phyloP scores from a whole-genome alignment of 30 jellyfish, hydroid and myxozoan species.

The Morbakka virulenta region DNA sequence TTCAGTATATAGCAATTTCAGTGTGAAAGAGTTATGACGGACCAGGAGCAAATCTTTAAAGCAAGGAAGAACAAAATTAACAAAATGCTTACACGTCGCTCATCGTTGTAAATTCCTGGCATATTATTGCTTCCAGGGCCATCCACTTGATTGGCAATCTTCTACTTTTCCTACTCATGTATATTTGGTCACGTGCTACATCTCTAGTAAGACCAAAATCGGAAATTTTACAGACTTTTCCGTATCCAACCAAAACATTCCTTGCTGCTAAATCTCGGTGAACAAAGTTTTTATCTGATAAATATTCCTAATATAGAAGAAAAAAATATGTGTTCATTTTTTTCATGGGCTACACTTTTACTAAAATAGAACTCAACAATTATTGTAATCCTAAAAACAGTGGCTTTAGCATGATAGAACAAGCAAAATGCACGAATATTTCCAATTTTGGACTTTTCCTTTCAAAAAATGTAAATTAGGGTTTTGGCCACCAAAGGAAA shows the following conservation, averaged over 20 bases:
- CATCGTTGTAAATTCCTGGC: conserved; percentile 70
- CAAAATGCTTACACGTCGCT: conserved; percentile 79
- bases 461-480: no score
- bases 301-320: conserved; percentile 57
- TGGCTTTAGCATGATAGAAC: no score
- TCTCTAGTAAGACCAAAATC: conserved; percentile 87
- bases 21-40: no score
- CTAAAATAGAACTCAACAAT: no score
- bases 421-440: no score
- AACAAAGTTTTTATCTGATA: conserved; percentile 61
- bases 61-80: neutral
- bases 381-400: no score
- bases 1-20: no score
- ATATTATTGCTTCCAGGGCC: conserved; percentile 95
- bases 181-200: conserved; percentile 63
- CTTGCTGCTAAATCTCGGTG: conserved; percentile 98
- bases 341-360: no score
- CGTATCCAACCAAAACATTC: conserved; percentile 83
- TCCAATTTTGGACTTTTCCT: no score
- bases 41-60: no score
- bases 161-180: conserved; percentile 71
- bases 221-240: conserved; percentile 70
- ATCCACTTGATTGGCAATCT: conserved; percentile 92
- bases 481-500: no score
- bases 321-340: neutral